Evolutionary conservation across 2,113 vertebrate species (phyloP), one percentile per base, ranked within the genome.

Genomic region (Benitochromis conjunctus): DNA sequence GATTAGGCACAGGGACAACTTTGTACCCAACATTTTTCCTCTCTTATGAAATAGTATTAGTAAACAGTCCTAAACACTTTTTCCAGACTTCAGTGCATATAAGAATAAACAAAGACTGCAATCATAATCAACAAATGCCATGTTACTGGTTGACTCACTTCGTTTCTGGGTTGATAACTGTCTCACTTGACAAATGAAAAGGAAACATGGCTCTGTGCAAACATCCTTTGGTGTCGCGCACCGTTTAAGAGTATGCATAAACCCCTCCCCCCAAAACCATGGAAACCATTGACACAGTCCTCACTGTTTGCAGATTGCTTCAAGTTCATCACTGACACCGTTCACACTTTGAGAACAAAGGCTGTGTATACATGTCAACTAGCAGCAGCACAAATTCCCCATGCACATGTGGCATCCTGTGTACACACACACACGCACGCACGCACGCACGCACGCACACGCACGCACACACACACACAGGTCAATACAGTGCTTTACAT

Each of bases 351-450:
- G 36, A 85, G 85, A 91, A 93, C 92, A 92, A 92, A 92, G 85
- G 80, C 94, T 96, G 96, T 97, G 96, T 96, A 97, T 96, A 96
- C 96, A 93, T 86, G 88, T 88, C 66, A 36, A 74, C 90, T 86
- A 90, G 81, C 66, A 13, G 48, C 81, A 78, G 36, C 19, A 12
- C 54, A 58, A 54, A 80, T 43, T 86, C 74, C 71, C 56, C 36
- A 9, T 78, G 54, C 54, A 10, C 71, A 51, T 38, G 46, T n/a
- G 36, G 55, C 79, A 34, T 79, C 66, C 66, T 62, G 60, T 9
- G 6, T 46, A 31, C 26, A 7, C 19, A 43, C 6, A 29, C 48
- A 74, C 82, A 64, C 19, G 5, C 18, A 51, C 7, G 18, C 43
- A 60, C 81, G 48, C 46, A 57, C 66, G 26, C 34, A 36, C 51